Evolutionary conservation across 2,797 vertebrate genomes (phyloP).

Genomic region (Sebastes trivittatus): DNA sequence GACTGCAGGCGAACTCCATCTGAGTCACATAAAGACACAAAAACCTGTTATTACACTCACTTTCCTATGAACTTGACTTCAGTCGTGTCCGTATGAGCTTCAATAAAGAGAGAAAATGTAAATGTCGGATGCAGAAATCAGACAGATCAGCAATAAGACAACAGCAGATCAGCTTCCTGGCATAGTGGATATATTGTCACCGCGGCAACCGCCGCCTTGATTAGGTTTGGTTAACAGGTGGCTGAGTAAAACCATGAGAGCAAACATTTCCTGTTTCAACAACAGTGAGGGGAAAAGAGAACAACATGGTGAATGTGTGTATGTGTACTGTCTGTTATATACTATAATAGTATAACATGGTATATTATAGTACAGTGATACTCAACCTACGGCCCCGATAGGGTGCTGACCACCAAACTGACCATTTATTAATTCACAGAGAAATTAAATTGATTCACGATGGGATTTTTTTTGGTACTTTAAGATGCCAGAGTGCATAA

Average conservation of each 20-base stretch:
- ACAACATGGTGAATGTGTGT: not conserved
- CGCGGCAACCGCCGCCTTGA: not conserved
- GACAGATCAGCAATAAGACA: not conserved
- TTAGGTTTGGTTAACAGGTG: slow-evolving; percentile 38
- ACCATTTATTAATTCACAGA: no score
- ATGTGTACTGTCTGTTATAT: not conserved
- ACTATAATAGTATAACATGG: not conserved
- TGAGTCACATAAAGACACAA: slow-evolving; percentile 1
- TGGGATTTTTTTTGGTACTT: no score
- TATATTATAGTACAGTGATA: not conserved
- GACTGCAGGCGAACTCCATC: slow-evolving; percentile 85
- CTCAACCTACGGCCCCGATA: not conserved
- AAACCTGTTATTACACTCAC: not conserved
- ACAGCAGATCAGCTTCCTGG: slow-evolving; percentile 19
- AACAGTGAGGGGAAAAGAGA: not conserved
- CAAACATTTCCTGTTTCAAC: slow-evolving; percentile 54
- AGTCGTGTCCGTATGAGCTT: accelerated
- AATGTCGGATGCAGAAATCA: not conserved
- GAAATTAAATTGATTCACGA: no score
- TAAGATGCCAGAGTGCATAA: no score
- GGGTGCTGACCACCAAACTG: no score
- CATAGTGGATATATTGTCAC: not conserved
- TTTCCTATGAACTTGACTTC: not conserved
- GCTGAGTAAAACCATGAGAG: slow-evolving; percentile 34
- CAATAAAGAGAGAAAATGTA: not conserved